A percentile compares a stretch with the other conserved stretches of the same genome.
Evolutionary conservation across 2,113 vertebrate species (phyloP).

Genomic region (Argyrosomus japonicus): DNA sequence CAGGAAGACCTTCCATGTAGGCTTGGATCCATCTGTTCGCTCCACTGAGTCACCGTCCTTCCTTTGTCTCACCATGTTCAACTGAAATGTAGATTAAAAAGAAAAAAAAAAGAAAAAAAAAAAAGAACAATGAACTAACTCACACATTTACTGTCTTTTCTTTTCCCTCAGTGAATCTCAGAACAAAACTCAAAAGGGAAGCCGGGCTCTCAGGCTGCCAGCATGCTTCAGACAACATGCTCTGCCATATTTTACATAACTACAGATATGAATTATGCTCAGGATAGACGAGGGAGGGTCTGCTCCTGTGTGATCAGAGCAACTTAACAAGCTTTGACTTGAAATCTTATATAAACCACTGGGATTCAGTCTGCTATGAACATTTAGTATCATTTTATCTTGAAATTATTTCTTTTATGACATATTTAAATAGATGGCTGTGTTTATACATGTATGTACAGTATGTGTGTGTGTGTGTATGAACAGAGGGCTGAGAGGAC

Average conservation of each 20-base stretch:
- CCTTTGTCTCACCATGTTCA: constrained; percentile 81
- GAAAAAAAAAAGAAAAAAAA: not conserved
- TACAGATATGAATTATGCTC: constrained; percentile 31
- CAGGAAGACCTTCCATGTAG: constrained; percentile 86
- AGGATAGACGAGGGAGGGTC: constrained; percentile 1
- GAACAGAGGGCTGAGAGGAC: constrained; percentile 33
- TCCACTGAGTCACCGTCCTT: constrained; percentile 83
- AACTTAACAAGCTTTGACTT: constrained; percentile 41
- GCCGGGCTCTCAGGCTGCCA: constrained; percentile 28
- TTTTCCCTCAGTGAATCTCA: constrained; percentile 25
- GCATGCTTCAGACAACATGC: constrained; percentile 33
- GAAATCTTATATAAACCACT: constrained; percentile 24
- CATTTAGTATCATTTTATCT: constrained; percentile 22
- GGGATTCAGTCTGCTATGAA: constrained; percentile 17
- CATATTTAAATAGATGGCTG: constrained; percentile 18
- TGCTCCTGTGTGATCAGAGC: constrained; percentile 25
- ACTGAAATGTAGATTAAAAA: constrained; percentile 73
- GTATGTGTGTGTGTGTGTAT: constrained; percentile 12
- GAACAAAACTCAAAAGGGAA: constrained; percentile 51
- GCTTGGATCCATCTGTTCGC: constrained; percentile 82
- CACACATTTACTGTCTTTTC: constrained; percentile 35
- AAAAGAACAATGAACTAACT: constrained; percentile 34
- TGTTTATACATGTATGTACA: not conserved
- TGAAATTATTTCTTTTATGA: constrained; percentile 21
- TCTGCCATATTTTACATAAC: constrained; percentile 36